Conservation (phyloP, 2,113 vertebrate genomes). For the Macrotus californicus region DNA sequence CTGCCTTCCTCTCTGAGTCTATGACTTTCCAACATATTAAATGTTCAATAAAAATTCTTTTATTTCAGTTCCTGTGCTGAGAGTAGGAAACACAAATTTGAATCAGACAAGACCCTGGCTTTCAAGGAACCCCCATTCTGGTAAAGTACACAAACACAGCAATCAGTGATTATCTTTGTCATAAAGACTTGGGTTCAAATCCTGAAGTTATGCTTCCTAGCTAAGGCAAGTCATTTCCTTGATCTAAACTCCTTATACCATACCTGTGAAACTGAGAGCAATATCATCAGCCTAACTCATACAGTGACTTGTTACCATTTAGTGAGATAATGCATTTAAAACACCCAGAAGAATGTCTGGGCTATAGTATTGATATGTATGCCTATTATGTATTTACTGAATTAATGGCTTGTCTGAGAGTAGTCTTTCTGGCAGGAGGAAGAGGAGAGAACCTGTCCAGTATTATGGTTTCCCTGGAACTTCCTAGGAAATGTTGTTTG, state of each 20-base stretch:
- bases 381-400: background rate
- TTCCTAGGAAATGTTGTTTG: background rate
- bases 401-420: background rate
- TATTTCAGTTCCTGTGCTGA: background rate
- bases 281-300: background rate
- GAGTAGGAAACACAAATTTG: conserved; percentile 17
- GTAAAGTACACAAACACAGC: background rate
- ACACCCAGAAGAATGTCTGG: background rate
- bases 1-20: background rate
- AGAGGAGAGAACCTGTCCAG: background rate
- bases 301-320: background rate
- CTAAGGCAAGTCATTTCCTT: conserved; percentile 15
- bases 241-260: conserved; percentile 33
- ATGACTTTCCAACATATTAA: background rate
- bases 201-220: background rate
- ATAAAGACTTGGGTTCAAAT: conserved; percentile 13
- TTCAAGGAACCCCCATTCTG: background rate
- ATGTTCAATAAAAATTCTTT: background rate
- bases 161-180: background rate
- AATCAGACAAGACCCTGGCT: background rate
- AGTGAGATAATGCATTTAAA: background rate
- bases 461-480: background rate
- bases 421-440: background rate
- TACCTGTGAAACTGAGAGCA: conserved; percentile 7
- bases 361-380: background rate